A percentile compares a stretch with the other conserved stretches of the same genome.
Conservation (phyloP, 2,888 invertebrate species). For the Furcula furcula region DNA sequence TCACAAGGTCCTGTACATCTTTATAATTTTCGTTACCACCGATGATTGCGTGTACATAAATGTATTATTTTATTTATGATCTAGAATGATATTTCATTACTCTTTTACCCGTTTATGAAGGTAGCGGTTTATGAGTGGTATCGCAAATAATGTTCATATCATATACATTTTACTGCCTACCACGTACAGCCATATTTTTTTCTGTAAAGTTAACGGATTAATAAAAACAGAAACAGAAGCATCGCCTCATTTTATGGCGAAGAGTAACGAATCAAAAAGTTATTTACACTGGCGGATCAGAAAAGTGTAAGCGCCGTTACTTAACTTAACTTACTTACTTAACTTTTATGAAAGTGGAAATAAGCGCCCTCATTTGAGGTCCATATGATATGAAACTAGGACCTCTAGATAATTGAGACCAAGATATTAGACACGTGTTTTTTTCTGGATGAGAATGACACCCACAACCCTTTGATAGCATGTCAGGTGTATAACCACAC, state of each 20-base stretch:
- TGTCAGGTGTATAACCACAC: no score
- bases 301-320: no score
- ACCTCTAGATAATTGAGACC: no score
- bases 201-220: conserved; percentile 3
- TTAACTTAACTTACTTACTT: no score
- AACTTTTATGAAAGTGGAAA: no score
- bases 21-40: conserved; percentile 20
- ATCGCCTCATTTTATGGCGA: conserved; percentile 3
- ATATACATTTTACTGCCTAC: no score
- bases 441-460: no score
- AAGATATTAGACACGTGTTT: no score
- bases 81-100: conserved; percentile 8
- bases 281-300: not conserved
- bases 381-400: no score
- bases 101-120: conserved; percentile 8
- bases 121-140: conserved; percentile 1
- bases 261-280: conserved; percentile 3
- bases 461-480: no score
- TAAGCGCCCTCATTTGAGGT: no score
- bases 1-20: conserved; percentile 15
- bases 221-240: conserved; percentile 7
- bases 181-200: conserved; percentile 1
- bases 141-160: conserved; percentile 2
- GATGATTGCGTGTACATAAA: conserved; percentile 16
- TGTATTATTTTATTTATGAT: conserved; percentile 27